phyloP scores from a whole-genome alignment of 2,113 vertebrate species.

The Neotoma lepida region DNA sequence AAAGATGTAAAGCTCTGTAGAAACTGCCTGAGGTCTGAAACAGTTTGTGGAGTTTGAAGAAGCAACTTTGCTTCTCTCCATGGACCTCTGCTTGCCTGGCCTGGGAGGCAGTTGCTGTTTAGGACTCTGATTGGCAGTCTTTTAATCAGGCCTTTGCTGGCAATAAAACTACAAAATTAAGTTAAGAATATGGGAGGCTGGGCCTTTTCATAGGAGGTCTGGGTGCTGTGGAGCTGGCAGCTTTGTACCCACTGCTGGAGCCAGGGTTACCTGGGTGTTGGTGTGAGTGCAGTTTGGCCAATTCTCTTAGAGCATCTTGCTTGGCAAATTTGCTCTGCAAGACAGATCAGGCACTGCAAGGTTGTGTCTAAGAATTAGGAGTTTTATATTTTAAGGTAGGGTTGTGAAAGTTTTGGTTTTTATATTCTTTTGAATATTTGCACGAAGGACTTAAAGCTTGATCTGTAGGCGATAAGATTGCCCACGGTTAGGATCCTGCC shows the following conservation, averaged over 20 bases:
- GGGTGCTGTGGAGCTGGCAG: not conserved
- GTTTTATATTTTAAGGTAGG: not conserved
- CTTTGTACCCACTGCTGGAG: too few species aligned
- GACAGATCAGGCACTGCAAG: slow-evolving; percentile 21
- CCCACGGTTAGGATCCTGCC: not conserved
- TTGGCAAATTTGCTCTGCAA: not conserved
- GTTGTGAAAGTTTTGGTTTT: not conserved
- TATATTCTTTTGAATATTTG: not conserved
- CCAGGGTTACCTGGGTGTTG: not conserved
- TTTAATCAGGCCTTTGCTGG: not conserved
- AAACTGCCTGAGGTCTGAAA: not conserved
- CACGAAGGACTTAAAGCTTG: not conserved
- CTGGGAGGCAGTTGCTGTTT: not conserved
- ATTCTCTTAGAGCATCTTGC: not conserved
- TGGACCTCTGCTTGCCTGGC: not conserved
- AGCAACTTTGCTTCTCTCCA: not conserved
- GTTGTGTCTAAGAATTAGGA: slow-evolving; percentile 53
- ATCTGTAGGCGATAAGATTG: not conserved
- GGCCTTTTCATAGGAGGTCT: not conserved
- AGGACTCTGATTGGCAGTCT: not conserved
- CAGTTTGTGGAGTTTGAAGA: not conserved
- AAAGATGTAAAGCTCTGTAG: not conserved
- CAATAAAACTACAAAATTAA: not conserved
- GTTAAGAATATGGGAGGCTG: too few species aligned
- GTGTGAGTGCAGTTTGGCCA: not conserved